These are phyloP conservation scores for Limnephilus lunatus DNA, from an alignment of 2,888 invertebrate genomes.

Conservation along the genomic window DNA sequence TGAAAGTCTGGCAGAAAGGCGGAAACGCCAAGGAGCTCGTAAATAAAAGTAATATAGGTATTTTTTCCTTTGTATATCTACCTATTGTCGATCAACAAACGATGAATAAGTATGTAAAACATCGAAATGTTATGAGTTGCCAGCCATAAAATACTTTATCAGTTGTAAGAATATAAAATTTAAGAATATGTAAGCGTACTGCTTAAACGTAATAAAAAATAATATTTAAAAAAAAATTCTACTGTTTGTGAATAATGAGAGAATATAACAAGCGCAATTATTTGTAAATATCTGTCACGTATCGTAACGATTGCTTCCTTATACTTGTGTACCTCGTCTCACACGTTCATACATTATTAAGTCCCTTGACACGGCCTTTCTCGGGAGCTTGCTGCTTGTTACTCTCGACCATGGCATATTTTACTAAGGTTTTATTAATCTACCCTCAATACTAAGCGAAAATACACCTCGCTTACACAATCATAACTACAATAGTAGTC, in stretches of 20 bases:
- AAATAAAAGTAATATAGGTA: too few relatives aligned
- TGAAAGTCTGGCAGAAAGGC: too few relatives aligned
- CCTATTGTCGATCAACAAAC: too few relatives aligned
- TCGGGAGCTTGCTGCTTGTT: neutral
- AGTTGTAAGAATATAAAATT: too few relatives aligned
- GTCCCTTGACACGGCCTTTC: neutral
- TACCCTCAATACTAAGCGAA: neutral
- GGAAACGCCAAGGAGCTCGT: too few relatives aligned
- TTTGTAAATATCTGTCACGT: constrained; percentile 2
- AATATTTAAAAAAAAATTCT: neutral
- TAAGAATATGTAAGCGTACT: too few relatives aligned
- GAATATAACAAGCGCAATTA: neutral
- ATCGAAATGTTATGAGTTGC: too few relatives aligned
- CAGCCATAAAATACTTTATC: too few relatives aligned
- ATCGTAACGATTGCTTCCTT: neutral
- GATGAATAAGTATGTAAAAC: too few relatives aligned
- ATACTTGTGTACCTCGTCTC: neutral
- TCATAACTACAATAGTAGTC: too few relatives aligned
- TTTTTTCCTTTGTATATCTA: too few relatives aligned
- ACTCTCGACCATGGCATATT: neutral
- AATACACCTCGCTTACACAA: neutral
- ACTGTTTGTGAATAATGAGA: neutral
- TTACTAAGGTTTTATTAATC: neutral
- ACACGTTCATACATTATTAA: neutral
- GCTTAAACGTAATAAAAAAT: too few relatives aligned